A percentile compares a stretch with the other conserved stretches of the same genome.
Evolutionary conservation across 2,888 invertebrate genomes (phyloP).

Genomic region (Lasioglossum figueresi): DNA sequence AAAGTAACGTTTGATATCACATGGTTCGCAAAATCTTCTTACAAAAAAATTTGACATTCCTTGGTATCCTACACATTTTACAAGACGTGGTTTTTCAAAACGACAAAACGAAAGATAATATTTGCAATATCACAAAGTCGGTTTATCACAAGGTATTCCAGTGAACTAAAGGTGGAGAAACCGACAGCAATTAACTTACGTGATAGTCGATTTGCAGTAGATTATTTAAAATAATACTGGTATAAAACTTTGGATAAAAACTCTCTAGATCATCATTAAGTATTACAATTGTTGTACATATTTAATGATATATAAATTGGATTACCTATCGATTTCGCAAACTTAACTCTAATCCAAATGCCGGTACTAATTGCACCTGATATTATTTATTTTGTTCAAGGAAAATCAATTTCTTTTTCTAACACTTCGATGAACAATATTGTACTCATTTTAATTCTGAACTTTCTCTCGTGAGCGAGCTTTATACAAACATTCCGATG

Average conservation of each 20-base stretch:
- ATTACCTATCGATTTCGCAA: constrained; percentile 15
- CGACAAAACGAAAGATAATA: constrained; percentile 41
- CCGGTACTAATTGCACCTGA: constrained; percentile 52
- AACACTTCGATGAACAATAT: constrained; percentile 16
- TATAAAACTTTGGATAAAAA: constrained; percentile 62
- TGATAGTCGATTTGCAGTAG: constrained; percentile 39
- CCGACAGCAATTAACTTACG: constrained; percentile 37
- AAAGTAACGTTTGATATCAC: constrained; percentile 57
- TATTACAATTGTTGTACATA: constrained; percentile 35
- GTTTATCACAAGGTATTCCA: constrained; percentile 52
- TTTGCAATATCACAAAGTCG: constrained; percentile 56
- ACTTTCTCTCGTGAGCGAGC: not conserved
- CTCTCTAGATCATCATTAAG: constrained; percentile 30
- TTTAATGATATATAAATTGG: constrained; percentile 31
- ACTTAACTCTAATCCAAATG: constrained; percentile 24
- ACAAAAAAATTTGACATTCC: constrained; percentile 39
- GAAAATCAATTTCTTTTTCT: not conserved
- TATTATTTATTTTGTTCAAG: constrained; percentile 21
- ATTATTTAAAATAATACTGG: constrained; percentile 62
- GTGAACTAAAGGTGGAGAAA: constrained; percentile 33
- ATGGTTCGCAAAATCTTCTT: constrained; percentile 44
- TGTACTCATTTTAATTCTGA: constrained; percentile 3
- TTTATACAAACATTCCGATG: constrained; percentile 18
- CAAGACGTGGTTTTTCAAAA: constrained; percentile 22
- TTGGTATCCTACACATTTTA: constrained; percentile 18